Percentiles rank a stretch among this genome's conserved stretches.
These are phyloP conservation scores for Stigmatopora nigra DNA, from an alignment of 2,113 vertebrate species.

Conservation along the genomic window DNA sequence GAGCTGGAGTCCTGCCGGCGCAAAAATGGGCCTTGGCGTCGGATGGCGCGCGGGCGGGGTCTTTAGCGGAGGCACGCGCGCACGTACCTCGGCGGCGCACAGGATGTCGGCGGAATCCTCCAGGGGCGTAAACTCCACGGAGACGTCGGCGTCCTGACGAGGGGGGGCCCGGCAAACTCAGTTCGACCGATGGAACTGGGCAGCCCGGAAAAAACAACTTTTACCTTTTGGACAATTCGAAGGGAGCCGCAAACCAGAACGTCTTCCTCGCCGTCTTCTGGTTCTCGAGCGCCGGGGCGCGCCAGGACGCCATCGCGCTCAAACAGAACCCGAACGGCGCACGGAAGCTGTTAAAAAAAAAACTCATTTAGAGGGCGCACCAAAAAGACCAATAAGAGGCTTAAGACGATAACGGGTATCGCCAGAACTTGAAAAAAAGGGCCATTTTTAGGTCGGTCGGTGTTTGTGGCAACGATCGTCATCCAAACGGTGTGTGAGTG, in stretches of 20 bases:
- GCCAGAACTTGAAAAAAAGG: no score
- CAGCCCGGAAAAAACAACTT: neutral
- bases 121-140: constrained; percentile 86
- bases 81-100: constrained; percentile 83
- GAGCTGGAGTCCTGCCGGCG: constrained; percentile 87
- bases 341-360: neutral
- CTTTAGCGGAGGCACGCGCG: neutral
- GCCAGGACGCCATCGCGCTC: constrained; percentile 92
- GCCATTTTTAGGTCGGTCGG: no score
- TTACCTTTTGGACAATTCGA: constrained; percentile 86
- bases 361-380: no score
- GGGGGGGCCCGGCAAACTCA: neutral
- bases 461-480: no score
- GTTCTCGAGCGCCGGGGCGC: constrained; percentile 74
- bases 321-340: constrained; percentile 75
- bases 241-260: constrained; percentile 79
- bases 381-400: no score
- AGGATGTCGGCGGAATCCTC: constrained; percentile 89
- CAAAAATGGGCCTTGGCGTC: no score
- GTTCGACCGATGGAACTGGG: neutral
- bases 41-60: no score
- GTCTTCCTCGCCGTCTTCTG: constrained; percentile 77
- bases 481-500: no score
- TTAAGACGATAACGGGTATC: no score
- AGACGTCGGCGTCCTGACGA: constrained; percentile 79